phyloP scores from a whole-genome alignment of 2,113 vertebrate genomes.

The Propithecus coquereli region DNA sequence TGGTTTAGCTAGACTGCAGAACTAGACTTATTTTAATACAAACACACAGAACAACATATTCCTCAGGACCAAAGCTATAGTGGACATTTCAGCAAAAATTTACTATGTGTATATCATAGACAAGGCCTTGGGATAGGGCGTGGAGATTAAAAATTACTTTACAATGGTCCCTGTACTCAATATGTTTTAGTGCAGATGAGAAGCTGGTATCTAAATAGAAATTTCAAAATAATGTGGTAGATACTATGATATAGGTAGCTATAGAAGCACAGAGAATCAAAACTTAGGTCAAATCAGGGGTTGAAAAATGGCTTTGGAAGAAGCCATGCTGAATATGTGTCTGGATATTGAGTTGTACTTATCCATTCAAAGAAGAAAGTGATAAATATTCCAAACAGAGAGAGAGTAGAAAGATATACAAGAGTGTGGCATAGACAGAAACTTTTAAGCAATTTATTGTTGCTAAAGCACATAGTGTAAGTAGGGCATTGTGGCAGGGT shows the following conservation, averaged over 20 bases:
- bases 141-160: not conserved
- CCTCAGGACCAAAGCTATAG: not conserved
- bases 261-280: not conserved
- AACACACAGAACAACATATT: not conserved
- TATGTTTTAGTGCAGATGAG: not conserved
- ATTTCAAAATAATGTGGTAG: not conserved
- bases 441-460: not conserved
- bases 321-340: not conserved
- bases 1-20: not conserved
- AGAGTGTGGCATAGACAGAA: not conserved
- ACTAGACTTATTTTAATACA: not conserved
- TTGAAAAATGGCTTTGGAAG: not conserved
- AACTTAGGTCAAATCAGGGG: not conserved
- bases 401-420: not conserved
- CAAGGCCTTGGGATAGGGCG: not conserved
- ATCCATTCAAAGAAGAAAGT: not conserved
- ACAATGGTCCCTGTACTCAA: not conserved
- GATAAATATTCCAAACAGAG: constrained; percentile 2
- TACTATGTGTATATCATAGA: not conserved
- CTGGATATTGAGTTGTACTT: not conserved
- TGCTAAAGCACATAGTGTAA: not conserved
- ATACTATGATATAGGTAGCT: not conserved
- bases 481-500: not conserved
- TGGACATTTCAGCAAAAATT: not conserved
- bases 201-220: not conserved